Base-by-base conservation (phyloP, 2,113 vertebrate species). In the Datnioides undecimradiatus region DNA sequence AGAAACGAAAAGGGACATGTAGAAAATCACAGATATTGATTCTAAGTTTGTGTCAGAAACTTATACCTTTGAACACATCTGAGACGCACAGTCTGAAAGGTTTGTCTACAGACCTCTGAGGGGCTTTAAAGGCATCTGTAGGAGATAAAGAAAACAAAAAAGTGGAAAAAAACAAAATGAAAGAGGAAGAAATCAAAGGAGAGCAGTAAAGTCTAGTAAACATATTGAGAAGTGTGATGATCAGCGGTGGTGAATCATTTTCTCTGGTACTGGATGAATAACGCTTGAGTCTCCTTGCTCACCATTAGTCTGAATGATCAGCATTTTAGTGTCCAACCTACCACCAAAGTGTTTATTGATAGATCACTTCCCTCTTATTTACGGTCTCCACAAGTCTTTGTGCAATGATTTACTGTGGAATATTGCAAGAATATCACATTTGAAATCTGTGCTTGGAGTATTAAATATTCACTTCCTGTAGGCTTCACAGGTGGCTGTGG, bases 1-100 rank as follows among this genome's bases (percentile, higher is more conserved):
- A 51, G 14, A 72, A 48, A 40, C 3, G 17, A 49, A 62, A 45
- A 45, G 3, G 10, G 0, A 41, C 1, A 6, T 31, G 19, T 17
- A 45, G 10, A 57, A 23, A 40, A 33, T 29, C 11, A 11, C 2
- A 11, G 5, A 27, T 1, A 16, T 3, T 27, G 7, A 19, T 57
- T 19, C 2, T 10, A 9, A 49, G 45, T 9, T 7, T 34, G 8
- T 4, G 17, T 34, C 4, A 13, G n/a, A 6, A 43, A 29, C 5
- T 95, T 90, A 6, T 90, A 99, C 98, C 98, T 98, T 99, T 99
- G 88, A 98, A 99, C 77, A 99, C 98, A 79, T 99, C 97, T 1
- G 98, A 97, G 49, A 98, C 96, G 46, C 96, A 99, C 46, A 99
- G 93, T 68, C 98, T 95, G 94, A 99, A 99, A 6, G 98, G 96